Percentiles rank a stretch among this genome's conserved stretches.
phyloP scores from a whole-genome alignment of 2,888 invertebrate genomes.

The Hoplodrina blanda region DNA sequence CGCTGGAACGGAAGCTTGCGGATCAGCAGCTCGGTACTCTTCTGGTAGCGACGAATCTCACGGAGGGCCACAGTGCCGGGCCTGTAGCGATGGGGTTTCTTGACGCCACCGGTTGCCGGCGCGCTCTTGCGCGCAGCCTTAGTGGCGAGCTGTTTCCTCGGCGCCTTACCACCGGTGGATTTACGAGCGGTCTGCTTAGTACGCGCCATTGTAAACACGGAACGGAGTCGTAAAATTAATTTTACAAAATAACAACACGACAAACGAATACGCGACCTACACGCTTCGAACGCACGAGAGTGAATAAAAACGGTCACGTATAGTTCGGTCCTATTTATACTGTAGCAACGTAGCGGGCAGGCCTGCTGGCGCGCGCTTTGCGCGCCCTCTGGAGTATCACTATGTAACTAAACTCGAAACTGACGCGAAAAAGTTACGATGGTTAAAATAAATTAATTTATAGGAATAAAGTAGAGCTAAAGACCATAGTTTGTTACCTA shows the following conservation, averaged over 20 bases:
- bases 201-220: too few species aligned
- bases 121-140: too few species aligned
- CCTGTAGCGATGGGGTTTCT: conserved; percentile 84
- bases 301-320: not conserved
- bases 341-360: not conserved
- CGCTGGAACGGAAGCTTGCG: conserved; percentile 96
- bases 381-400: too few species aligned
- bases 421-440: too few species aligned
- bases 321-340: not conserved
- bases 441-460: too few species aligned
- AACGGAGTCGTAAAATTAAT: too few species aligned
- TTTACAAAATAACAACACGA: too few species aligned
- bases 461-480: too few species aligned
- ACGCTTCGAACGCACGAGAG: conserved; percentile 21
- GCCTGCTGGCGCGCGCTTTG: not conserved
- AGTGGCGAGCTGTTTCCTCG: not conserved
- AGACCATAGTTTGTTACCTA: too few species aligned
- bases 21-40: conserved; percentile 95
- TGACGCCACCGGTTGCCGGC: too few species aligned
- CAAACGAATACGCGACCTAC: too few species aligned
- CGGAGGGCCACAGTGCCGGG: conserved; percentile 96
- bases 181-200: not conserved
- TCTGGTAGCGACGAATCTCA: conserved; percentile 95
- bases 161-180: conserved; percentile 3
- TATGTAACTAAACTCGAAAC: too few species aligned